Evolutionary conservation across 2,113 vertebrate genomes (phyloP).

Genomic region (Calidris pygmaea): DNA sequence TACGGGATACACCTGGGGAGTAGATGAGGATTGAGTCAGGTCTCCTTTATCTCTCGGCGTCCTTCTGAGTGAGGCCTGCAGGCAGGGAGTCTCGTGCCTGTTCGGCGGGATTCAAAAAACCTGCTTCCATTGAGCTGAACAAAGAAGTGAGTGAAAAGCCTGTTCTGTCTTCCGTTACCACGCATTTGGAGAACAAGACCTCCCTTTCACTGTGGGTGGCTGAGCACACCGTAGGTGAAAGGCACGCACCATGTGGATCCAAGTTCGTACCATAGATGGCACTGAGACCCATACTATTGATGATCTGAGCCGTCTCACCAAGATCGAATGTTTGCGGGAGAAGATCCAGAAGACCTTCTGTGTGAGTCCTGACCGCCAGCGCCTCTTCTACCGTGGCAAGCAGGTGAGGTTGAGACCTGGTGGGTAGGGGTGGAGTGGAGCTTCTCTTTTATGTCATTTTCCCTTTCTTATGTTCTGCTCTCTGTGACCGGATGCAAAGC

Average conservation of each 20-base stretch:
- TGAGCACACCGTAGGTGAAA: not conserved
- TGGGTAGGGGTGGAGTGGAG: not conserved
- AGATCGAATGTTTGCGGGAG: constrained; percentile 90
- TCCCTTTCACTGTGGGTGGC: not conserved
- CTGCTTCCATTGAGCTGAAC: not conserved
- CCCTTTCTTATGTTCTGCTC: not conserved
- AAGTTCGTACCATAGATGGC: constrained; percentile 96
- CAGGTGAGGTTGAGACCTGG: constrained; percentile 83
- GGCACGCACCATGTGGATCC: constrained; percentile 89
- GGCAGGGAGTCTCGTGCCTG: not conserved
- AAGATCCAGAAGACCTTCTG: constrained; percentile 94
- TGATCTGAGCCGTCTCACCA: constrained; percentile 93
- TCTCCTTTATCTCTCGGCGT: not conserved
- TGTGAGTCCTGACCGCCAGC: constrained; percentile 91
- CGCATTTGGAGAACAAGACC: not conserved
- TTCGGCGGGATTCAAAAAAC: not conserved
- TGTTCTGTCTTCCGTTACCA: not conserved
- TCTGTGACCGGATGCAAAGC: not conserved
- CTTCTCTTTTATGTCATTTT: not conserved
- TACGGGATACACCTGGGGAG: not conserved
- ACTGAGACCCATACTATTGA: constrained; percentile 94
- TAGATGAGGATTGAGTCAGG: not conserved
- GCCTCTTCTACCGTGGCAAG: constrained; percentile 95
- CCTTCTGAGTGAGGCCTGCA: not conserved
- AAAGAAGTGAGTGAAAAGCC: constrained; percentile 38